Conservation (phyloP, 1,140 invertebrate species). For the Hestina assimilis region DNA sequence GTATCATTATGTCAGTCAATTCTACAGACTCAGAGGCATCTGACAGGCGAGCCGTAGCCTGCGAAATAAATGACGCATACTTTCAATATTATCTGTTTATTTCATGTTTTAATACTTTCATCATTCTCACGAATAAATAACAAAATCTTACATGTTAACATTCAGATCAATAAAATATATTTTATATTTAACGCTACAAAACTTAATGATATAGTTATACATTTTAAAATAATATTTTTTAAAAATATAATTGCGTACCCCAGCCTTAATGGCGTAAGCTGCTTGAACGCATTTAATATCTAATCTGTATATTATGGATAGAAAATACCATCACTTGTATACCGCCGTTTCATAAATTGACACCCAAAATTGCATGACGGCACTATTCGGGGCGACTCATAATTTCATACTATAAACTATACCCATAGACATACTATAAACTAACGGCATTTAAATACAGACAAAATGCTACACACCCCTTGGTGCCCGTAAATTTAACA, state of each 20-base stretch:
- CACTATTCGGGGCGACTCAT: too few relatives aligned
- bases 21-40: neutral
- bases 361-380: too few relatives aligned
- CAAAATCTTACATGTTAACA: conserved; percentile 55
- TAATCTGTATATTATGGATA: too few relatives aligned
- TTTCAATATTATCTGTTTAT: conserved; percentile 31
- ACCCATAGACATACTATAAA: too few relatives aligned
- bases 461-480: too few relatives aligned
- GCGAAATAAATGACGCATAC: conserved; percentile 39
- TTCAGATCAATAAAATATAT: conserved; percentile 58
- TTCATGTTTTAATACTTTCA: conserved; percentile 46
- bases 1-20: neutral
- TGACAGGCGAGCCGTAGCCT: conserved; percentile 3
- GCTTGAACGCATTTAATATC: conserved; percentile 40
- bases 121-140: conserved; percentile 66
- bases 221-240: neutral
- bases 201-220: conserved; percentile 13
- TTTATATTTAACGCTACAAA: conserved; percentile 34
- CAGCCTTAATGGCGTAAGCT: conserved; percentile 34
- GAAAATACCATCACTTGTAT: too few relatives aligned
- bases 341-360: too few relatives aligned
- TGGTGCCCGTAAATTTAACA: too few relatives aligned
- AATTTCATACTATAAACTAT: too few relatives aligned
- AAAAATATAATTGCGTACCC: conserved; percentile 8
- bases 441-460: too few relatives aligned